Base-by-base conservation (phyloP, 2,113 vertebrate species). In the Phylloscopus trochilus region DNA sequence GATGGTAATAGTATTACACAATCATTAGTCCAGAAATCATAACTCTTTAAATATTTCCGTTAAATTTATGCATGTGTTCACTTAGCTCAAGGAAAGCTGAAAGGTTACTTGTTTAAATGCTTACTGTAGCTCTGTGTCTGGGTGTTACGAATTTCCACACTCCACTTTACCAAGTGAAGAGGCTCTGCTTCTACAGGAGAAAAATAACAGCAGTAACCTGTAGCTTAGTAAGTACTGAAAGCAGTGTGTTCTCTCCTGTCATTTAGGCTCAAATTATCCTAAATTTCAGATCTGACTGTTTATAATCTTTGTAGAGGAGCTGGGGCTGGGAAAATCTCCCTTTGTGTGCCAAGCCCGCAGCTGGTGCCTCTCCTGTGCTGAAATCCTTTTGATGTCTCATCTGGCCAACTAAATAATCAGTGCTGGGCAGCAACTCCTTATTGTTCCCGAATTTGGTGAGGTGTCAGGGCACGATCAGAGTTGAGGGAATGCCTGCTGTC, bases 361-460 rank as follows among this genome's bases (percentile, higher is more conserved):
- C 90, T 94, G 84, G 90, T 56, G 55, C 37, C 78, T 76, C 75
- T 77, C 55, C 75, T 83, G 75, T 15, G 46, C 75, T 86, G 76
- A 90, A 86, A 93, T 81, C 35, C 56, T 86, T 91, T 81, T 47
- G 93, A 87, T 74, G 47, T 77, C 59, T 95, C 67, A 77, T 64
- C 92, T 83, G 84, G 70, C 79, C 87, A 83, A 20, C 51, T 87
- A 46, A 89, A 67, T 92, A 60, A 83, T 70, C 78, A 83, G 75
- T 18, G 64, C 75, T 90, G 88, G 90, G 64, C 92, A 88, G 1
- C 68, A 90, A 5, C 72, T 88, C 58, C 5, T 22, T 31, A 35
- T 67, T 53, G 72, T 52, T 92, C 15, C 76, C 13, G 5, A 44
- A 23, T 70, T 22, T 63, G 59, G 46, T 82, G 82, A 59, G 49